Base-by-base conservation (phyloP, 2,888 invertebrate species). In the Philaethria dido region DNA sequence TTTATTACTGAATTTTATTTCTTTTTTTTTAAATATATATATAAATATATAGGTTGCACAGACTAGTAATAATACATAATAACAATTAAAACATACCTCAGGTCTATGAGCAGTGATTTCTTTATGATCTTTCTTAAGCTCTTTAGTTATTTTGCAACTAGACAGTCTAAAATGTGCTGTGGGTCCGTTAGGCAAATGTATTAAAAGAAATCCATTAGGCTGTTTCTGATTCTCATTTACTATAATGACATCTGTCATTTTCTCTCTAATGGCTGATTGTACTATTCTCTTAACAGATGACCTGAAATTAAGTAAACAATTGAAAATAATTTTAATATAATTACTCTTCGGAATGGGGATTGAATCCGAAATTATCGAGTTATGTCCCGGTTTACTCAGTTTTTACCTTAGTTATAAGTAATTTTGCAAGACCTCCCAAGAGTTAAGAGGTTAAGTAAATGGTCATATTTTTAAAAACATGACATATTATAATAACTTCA, bases 161-260 rank as follows among this genome's bases (percentile, higher is more conserved):
- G 98, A 98, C 20, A 99, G 85, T 82, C 97, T 96, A 85, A 99
- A 99, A 86, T 98, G 97, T 16, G 99, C 98, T 0, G 99, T 99
- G 0, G 99, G 99, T 0, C 99, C 99, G 74, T 97, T 95, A 0
- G 99, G 99, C 69, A 99, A 92, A 89, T 99, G 99, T 70, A 98
- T 96, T 3, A 99, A 93, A 18, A 99, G 92, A 83, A 99, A 93
- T 2, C 98, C 99, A 89, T 99, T 98, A 0, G 99, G 99, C 81
- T 96, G 95, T 76, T 97, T 96, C 75, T 95, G 95, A 87, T 99
- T 97, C 86, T 99, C 99, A 87, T 99, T 99, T 2, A 99, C 93
- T n/a, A 99, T 94, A 20, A 99, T 90, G 18, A 99, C 94, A 85
- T 99, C 99, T 0, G 98, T 98, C 76, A 95, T 97, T 18, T 95